Evolutionary conservation across 2,888 invertebrate species (phyloP).

Genomic region (Miltochrista miniata): DNA sequence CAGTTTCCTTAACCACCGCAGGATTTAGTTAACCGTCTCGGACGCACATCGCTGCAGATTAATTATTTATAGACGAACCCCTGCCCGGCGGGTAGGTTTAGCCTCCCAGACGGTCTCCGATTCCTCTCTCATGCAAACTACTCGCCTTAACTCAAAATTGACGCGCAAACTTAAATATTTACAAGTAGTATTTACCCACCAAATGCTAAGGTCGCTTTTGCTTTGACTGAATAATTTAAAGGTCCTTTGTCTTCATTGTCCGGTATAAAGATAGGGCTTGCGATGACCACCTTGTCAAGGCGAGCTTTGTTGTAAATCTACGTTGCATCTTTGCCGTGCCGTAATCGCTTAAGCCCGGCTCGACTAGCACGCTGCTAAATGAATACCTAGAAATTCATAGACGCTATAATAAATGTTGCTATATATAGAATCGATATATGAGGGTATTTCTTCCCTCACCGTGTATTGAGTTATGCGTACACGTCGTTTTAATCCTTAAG

Average conservation of each 20-base stretch:
- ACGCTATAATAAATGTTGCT: slow-evolving; percentile 26
- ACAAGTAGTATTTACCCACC: slow-evolving; percentile 65
- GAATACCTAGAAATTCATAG: slow-evolving; percentile 70
- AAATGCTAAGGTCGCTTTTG: slow-evolving; percentile 73
- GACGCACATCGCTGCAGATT: slow-evolving; percentile 77
- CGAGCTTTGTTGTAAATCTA: slow-evolving; percentile 77
- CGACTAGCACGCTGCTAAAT: slow-evolving; percentile 61
- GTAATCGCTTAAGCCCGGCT: slow-evolving; percentile 75
- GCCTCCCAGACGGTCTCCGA: slow-evolving; percentile 75
- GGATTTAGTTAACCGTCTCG: slow-evolving; percentile 71
- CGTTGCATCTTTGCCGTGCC: slow-evolving; percentile 77
- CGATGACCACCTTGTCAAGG: slow-evolving; percentile 83
- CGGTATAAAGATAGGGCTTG: slow-evolving; percentile 76
- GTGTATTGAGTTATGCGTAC: slow-evolving; percentile 71
- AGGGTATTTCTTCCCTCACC: slow-evolving; percentile 37
- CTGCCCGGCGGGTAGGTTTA: slow-evolving; percentile 72
- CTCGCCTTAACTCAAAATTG: slow-evolving; percentile 79
- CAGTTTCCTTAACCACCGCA: slow-evolving; percentile 59
- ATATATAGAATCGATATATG: slow-evolving; percentile 36
- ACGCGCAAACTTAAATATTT: slow-evolving; percentile 72
- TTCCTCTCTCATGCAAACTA: slow-evolving; percentile 80
- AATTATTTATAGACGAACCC: slow-evolving; percentile 79
- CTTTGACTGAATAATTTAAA: slow-evolving; percentile 75
- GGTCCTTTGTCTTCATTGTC: slow-evolving; percentile 80
- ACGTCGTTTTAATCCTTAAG: slow-evolving; percentile 86